These are phyloP conservation scores for Euphonia xanthogaster DNA, from an alignment of 2,797 vertebrate genomes.

Conservation along the genomic window DNA sequence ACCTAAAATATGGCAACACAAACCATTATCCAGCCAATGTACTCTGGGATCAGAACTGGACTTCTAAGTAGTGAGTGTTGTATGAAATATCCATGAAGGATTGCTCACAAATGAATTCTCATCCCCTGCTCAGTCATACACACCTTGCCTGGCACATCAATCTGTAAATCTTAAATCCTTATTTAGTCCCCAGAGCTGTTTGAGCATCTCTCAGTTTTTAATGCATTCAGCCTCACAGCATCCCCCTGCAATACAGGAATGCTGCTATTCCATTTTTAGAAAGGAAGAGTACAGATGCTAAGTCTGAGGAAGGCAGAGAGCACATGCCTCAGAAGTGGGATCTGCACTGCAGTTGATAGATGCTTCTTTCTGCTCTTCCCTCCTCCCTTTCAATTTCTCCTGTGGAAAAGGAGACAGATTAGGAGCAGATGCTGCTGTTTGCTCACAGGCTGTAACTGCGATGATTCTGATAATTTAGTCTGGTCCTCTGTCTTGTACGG, in stretches of 20 bases:
- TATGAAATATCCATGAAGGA: background rate
- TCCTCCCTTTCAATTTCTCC: background rate
- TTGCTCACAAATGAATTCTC: background rate
- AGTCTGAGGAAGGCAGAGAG: background rate
- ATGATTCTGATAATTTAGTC: background rate
- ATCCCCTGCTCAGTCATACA: background rate
- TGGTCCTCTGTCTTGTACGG: background rate
- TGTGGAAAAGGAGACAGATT: slow-evolving; percentile 22
- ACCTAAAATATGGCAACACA: background rate
- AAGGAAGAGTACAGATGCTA: background rate
- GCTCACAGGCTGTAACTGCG: slow-evolving; percentile 13
- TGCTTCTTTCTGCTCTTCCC: background rate
- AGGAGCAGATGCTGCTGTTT: slow-evolving; percentile 48
- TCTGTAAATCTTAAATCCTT: background rate
- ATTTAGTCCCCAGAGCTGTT: background rate
- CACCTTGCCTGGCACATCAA: background rate
- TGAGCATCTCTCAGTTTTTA: background rate
- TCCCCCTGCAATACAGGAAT: background rate
- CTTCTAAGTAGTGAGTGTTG: background rate
- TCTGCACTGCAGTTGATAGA: background rate
- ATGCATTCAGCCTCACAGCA: background rate
- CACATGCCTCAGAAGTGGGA: background rate
- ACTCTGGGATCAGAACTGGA: background rate
- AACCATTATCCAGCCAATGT: background rate
- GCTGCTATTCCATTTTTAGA: background rate